phyloP scores from a whole-genome alignment of 2,888 invertebrate species.

The Stenichneumon culpator region DNA sequence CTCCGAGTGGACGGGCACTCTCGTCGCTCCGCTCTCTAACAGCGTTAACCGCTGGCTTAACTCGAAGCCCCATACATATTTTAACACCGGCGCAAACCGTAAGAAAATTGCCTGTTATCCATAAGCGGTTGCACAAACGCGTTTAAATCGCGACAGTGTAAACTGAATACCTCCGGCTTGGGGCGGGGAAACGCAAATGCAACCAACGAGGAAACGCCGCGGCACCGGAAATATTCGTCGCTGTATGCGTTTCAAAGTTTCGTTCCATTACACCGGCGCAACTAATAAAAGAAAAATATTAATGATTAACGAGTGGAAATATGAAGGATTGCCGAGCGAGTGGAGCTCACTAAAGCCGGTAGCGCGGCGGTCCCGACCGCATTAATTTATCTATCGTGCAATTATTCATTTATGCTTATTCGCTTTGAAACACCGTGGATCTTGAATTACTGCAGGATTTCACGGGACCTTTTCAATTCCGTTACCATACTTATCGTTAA shows the following conservation, averaged over 20 bases:
- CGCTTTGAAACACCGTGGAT: constrained; percentile 83
- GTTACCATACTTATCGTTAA: constrained; percentile 82
- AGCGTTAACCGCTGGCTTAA: constrained; percentile 80
- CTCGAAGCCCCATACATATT: constrained; percentile 84
- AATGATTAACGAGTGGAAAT: constrained; percentile 62
- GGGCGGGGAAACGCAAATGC: constrained; percentile 52
- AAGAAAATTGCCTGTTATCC: constrained; percentile 84
- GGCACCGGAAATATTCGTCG: constrained; percentile 16
- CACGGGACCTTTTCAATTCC: constrained; percentile 80
- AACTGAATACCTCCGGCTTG: constrained; percentile 46
- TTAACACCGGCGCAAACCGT: constrained; percentile 83
- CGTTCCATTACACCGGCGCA: constrained; percentile 16
- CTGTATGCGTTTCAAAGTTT: constrained; percentile 28
- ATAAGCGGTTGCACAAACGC: constrained; percentile 83
- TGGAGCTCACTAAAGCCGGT: constrained; percentile 38
- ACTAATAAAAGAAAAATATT: constrained; percentile 55
- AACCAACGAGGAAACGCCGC: constrained; percentile 60
- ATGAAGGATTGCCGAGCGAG: constrained; percentile 64
- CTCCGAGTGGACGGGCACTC: constrained; percentile 53
- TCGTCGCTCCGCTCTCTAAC: constrained; percentile 66
- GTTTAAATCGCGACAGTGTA: constrained; percentile 75
- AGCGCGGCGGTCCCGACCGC: constrained; percentile 67
- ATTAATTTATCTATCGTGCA: constrained; percentile 83
- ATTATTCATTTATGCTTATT: constrained; percentile 85
- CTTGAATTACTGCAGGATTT: constrained; percentile 84